phyloP scores from a whole-genome alignment of 1,140 invertebrate genomes.

The Probaryconus sp. region DNA sequence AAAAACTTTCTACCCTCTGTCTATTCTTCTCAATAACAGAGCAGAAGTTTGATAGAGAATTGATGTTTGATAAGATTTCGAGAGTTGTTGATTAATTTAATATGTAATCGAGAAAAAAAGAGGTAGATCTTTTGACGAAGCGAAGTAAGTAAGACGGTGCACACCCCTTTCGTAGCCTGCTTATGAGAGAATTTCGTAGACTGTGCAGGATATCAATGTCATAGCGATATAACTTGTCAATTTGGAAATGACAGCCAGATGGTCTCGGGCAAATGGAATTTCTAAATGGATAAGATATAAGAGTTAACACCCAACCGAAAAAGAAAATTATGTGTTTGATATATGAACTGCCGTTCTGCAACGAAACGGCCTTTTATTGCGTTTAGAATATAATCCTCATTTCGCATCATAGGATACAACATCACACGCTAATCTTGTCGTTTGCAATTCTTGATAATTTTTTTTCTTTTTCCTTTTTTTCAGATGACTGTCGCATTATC shows the following conservation, averaged over 20 bases:
- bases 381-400: neutral
- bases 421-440: too few species aligned
- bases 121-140: slow-evolving; percentile 10
- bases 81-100: slow-evolving; percentile 55
- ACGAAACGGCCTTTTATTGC: neutral
- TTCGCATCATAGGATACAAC: neutral
- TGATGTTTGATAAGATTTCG: slow-evolving; percentile 26
- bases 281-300: slow-evolving; percentile 74
- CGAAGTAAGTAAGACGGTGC: slow-evolving; percentile 46
- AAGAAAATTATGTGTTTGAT: slow-evolving; percentile 69
- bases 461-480: neutral
- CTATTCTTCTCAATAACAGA: slow-evolving; percentile 5
- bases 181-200: slow-evolving; percentile 16
- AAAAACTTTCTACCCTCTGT: neutral
- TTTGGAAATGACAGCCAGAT: slow-evolving; percentile 66
- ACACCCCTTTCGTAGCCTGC: slow-evolving; percentile 38
- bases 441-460: too few species aligned
- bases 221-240: slow-evolving; percentile 66
- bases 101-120: slow-evolving; percentile 33
- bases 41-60: slow-evolving; percentile 10
- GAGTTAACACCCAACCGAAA: slow-evolving; percentile 65
- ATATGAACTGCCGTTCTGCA: slow-evolving; percentile 60
- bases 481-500: too few species aligned
- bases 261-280: slow-evolving; percentile 67
- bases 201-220: slow-evolving; percentile 59